Evolutionary conservation across 2,888 invertebrate genomes (phyloP), one percentile per base, ranked within the genome.

Genomic region (Agriopis leucophaearia): DNA sequence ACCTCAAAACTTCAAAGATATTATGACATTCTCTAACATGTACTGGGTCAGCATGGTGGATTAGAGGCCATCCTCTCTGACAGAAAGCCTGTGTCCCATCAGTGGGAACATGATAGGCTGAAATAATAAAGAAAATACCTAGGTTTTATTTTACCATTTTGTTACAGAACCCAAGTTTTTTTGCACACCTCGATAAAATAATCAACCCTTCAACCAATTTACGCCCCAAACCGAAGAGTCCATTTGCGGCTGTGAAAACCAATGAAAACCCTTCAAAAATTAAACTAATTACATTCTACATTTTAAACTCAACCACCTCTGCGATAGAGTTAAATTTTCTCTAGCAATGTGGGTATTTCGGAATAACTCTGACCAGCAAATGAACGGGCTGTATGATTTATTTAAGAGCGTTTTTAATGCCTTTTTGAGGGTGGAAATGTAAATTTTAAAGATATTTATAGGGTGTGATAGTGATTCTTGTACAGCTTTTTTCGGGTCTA

Each of bases 371-470:
- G 62, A 68, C 73, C 64, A 60, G 67, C 66, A 72, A 72, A 72
- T 71, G 72, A 75, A 66, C 65, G 69, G 56, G 51, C 40, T 16
- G 45, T 60, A 67, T 71, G 75, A 70, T 73, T 75, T 75, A 75
- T 75, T 74, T 72, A 75, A 74, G 71, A 72, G 74, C 67, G 64
- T 71, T 73, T 73, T 74, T 72, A 75, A 75, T 73, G 73, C 66
- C 68, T 68, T 73, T 74, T 74, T 63, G 65, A 74, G 74, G 70
- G 71, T 65, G 65, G 61, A 72, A 72, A 75, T 75, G 68, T 65
- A 71, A 74, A 75, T 75, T 75, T 60, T 65, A 74, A 61, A 64
- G 58, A 59, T 72, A 74, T 75, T 74, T 74, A 71, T 72, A 70
- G 59, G 55, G 45, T 50, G 45, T 51, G 61, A 72, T 71, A 73